Base-by-base conservation (phyloP, 2,888 invertebrate species). In the Tachystola acroxantha region DNA sequence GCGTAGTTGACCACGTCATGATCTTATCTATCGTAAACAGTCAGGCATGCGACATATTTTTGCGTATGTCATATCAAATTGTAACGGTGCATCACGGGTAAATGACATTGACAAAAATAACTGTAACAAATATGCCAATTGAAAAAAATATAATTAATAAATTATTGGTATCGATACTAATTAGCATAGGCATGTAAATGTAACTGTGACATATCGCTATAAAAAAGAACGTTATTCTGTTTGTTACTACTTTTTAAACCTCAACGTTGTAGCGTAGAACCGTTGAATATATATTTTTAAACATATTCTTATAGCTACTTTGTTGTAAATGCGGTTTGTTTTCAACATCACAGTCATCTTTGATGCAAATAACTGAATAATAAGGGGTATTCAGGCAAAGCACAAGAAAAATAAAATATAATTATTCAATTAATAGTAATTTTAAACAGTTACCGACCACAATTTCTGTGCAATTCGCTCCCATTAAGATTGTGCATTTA, bases 341-440 rank as follows among this genome's bases (percentile, higher is more conserved):
- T 16, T 16, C 5, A 30, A 16, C 9, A n/a, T 9, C 14, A 16
- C 29, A n/a, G n/a, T n/a, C n/a, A 16, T 27, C 16, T 30, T 16
- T 16, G n/a, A 30, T 30, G 29, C 29, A 16, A 30, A 14, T 30
- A 30, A 16, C 16, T 9, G n/a, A 16, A 30, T 30, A 16, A 30
- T 9, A n/a, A 30, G 5, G 16, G n/a, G 14, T 30, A n/a, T 7
- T 16, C 29, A 50, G 12, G 22, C 25, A 7, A 32, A 14, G 31
- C 31, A 28, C 26, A 39, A 36, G 30, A 36, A 34, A 40, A 38
- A 45, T 44, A 41, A 48, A 50, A 48, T 40, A 50, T 45, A 52
- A 57, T 61, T 53, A 64, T 63, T 57, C 56, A 58, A 61, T 62
- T 46, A 50, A 49, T 42, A 43, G 48, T 48, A 57, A 64, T 57